Conservation (phyloP, 1,140 invertebrate species). For the Tribolium castaneum region DNA sequence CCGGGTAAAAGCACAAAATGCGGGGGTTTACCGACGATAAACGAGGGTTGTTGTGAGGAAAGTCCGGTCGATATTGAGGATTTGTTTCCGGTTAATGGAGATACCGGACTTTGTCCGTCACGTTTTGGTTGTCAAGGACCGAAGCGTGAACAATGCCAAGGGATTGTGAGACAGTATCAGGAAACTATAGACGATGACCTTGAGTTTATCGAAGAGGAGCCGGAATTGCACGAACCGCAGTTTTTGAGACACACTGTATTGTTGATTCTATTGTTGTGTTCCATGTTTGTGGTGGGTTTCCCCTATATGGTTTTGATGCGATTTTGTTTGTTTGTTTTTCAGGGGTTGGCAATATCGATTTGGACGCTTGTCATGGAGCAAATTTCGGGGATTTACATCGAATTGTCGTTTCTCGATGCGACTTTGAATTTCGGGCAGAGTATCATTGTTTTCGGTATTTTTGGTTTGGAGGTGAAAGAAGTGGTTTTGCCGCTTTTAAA, state of each 20-base stretch:
- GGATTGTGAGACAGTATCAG: conserved; percentile 67
- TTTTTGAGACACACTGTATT: conserved; percentile 85
- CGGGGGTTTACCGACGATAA: conserved; percentile 56
- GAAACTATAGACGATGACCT: conserved; percentile 65
- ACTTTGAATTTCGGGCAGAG: conserved; percentile 91
- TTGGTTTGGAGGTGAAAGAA: conserved; percentile 83
- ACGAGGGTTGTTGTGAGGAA: conserved; percentile 59
- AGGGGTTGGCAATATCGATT: conserved; percentile 86
- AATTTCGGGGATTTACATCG: conserved; percentile 89
- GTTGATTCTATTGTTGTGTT: conserved; percentile 82
- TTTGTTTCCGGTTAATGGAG: background rate
- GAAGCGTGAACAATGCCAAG: conserved; percentile 67
- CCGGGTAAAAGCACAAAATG: conserved; percentile 54
- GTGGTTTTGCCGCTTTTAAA: conserved; percentile 75
- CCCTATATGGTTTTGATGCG: background rate
- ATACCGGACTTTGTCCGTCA: conserved; percentile 61
- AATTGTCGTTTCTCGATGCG: conserved; percentile 90
- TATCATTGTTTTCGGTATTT: conserved; percentile 85
- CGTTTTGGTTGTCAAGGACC: conserved; percentile 65
- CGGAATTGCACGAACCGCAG: conserved; percentile 74
- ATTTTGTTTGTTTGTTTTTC: conserved; percentile 50
- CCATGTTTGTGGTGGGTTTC: conserved; percentile 87
- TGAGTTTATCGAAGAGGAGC: conserved; percentile 68
- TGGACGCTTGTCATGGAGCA: conserved; percentile 89
- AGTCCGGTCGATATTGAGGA: conserved; percentile 79